Base-by-base conservation (phyloP, 2,797 vertebrate species). In the Poeciliopsis gracilis region DNA sequence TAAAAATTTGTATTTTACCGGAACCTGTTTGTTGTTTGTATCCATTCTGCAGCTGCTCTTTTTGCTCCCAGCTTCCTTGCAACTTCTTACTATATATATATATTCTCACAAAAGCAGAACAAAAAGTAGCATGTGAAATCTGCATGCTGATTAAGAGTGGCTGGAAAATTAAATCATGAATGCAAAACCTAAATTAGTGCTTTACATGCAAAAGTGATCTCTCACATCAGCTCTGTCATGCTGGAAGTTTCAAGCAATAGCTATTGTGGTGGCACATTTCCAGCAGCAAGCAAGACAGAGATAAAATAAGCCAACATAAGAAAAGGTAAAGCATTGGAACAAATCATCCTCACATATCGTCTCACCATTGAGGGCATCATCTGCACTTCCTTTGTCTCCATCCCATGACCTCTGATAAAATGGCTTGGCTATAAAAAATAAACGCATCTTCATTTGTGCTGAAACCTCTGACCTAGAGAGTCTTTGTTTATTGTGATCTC, bases 301-400 rank as follows among this genome's bases (percentile, higher is more conserved):
- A 70, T 30, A 77, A 72, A 25, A 38, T 77, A 82, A 78, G 69
- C 30, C 81, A 53, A 63, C 25, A 67, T 77, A 76, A 66, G 70
- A 30, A 76, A 51, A 30, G 51, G 71, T 45, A 28, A 63, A 71
- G 20, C 49, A 59, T 30, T 11, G 11, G 41, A 76, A 67, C 71
- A 71, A 76, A 78, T 53, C 55, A 38, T 78, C 82, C 72, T 78
- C 61, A 81, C 85, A 87, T 77, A 86, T 78, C 79, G 18, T 94
- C 96, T 97, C 95, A 97, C 96, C 96, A 72, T 96, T 96, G 66
- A 93, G 91, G 92, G 93, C 88, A 83, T 94, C 93, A 83, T 96
- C 94, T 72, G 94, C 89, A 84, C 94, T 95, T 91, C 95, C 95
- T 89, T 91, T 95, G 77, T 95, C 95, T 81, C 91, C 92, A 16